Percentiles rank a stretch among this genome's conserved stretches.
These are phyloP conservation scores for Daboia siamensis DNA, from an alignment of 2,113 vertebrate genomes.

Conservation along the genomic window DNA sequence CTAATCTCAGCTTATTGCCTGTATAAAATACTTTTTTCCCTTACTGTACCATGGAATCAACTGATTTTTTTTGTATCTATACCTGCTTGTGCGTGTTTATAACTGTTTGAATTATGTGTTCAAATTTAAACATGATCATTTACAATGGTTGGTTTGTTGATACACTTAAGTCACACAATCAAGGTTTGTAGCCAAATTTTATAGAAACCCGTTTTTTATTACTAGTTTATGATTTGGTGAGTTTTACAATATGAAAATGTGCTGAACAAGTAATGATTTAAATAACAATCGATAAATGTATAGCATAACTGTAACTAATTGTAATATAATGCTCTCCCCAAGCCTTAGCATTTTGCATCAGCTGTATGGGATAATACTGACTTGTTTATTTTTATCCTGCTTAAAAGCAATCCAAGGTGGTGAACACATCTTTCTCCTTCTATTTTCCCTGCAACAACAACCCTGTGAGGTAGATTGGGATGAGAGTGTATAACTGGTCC, in stretches of 20 bases:
- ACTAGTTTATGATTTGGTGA: not conserved
- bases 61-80: not conserved
- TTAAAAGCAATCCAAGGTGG: not conserved
- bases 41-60: not conserved
- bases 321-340: not conserved
- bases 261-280: not conserved
- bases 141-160: not conserved
- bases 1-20: too few species aligned
- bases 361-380: not conserved
- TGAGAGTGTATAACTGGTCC: not conserved
- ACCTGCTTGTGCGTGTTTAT: not conserved
- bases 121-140: not conserved
- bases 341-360: not conserved
- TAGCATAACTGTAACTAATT: not conserved
- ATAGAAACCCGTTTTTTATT: not conserved
- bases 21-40: too few species aligned
- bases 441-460: not conserved
- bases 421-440: not conserved
- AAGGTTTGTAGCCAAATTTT: not conserved
- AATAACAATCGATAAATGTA: not conserved
- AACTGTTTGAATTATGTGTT: not conserved
- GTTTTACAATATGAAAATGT: not conserved
- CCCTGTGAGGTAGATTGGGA: not conserved
- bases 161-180: not conserved
- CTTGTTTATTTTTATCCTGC: not conserved